Conservation (phyloP, 2,888 invertebrate species). For the Dolichopus griseipennis region DNA sequence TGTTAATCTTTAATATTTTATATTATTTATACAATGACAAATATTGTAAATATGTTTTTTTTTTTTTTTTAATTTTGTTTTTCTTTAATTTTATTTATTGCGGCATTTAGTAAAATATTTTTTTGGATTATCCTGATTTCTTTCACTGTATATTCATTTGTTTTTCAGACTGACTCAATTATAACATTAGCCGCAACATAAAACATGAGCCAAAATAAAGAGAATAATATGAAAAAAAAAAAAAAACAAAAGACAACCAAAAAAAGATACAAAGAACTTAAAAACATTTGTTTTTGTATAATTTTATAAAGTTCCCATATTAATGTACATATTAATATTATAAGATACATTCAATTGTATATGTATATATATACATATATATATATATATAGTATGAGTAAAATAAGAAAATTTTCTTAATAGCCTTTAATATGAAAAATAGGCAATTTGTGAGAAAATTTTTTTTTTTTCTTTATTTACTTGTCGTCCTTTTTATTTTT, state of each 20-base stretch:
- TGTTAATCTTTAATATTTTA: too few species aligned
- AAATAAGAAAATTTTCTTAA: neutral
- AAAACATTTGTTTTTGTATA: neutral
- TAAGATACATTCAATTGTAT: too few species aligned
- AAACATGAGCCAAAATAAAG: neutral
- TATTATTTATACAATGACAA: neutral
- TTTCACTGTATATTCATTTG: neutral
- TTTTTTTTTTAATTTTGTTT: neutral
- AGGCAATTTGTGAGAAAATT: neutral
- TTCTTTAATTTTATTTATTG: neutral
- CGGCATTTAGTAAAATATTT: neutral
- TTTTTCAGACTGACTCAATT: neutral
- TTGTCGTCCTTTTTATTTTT: neutral
- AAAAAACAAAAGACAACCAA: neutral
- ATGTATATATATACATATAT: too few species aligned
- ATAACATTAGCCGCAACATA: slow-evolving; percentile 4
- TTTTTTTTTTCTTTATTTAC: neutral
- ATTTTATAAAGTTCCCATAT: neutral
- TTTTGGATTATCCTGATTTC: neutral
- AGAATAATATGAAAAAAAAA: neutral
- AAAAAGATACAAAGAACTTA: neutral
- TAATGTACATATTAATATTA: too few species aligned
- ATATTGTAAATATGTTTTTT: neutral
- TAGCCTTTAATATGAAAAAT: slow-evolving; percentile 6
- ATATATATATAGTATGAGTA: neutral